Base-by-base conservation (phyloP, 2,113 vertebrate species). In the Odobenus rosmarus region DNA sequence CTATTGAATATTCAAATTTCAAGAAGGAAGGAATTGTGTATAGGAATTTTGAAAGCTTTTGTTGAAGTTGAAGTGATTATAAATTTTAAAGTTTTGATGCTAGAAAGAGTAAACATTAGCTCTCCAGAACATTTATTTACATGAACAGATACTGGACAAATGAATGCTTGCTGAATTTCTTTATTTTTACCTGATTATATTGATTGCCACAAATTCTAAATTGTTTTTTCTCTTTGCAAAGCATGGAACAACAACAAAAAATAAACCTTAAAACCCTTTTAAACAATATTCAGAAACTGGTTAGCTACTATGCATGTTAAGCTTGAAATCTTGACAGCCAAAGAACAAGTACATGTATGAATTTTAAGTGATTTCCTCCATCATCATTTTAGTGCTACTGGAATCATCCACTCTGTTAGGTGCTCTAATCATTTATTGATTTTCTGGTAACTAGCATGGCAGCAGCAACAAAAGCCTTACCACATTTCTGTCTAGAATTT, bases 381-480 rank as follows among this genome's bases (percentile, higher is more conserved):
- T 62, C 81, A 93, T 95, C 46, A 79, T 72, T 93, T 95, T 86
- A 89, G 0, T 81, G 69, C 53, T 81, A 36, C 21, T 93, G 82
- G 51, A 92, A 55, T 71, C 57, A 36, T 46, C 96, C 82, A 87
- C 57, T 79, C 42, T 85, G 74, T 39, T 94, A 59, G 64, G 59
- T 92, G 51, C 53, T 84, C 82, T 87, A 95, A 93, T 93, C 74
- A 91, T 92, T 93, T 97, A 95, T 96, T 92, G 97, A 95, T 96
- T 74, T 95, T 86, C 36, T 42, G 53, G 61, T 74, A 97, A 90
- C 72, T 19, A 46, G 49, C 31, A 82, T 71, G 85, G 39, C 77
- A 97, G 39, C 79, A 81, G 59, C 62, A 95, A 31, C 85, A 89
- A 92, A 82, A 94, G 51, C 39, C 69, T 71, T 61, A 51, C 79